These are phyloP conservation scores for Tautogolabrus adspersus DNA, from an alignment of 2,113 vertebrate genomes.

Conservation along the genomic window DNA sequence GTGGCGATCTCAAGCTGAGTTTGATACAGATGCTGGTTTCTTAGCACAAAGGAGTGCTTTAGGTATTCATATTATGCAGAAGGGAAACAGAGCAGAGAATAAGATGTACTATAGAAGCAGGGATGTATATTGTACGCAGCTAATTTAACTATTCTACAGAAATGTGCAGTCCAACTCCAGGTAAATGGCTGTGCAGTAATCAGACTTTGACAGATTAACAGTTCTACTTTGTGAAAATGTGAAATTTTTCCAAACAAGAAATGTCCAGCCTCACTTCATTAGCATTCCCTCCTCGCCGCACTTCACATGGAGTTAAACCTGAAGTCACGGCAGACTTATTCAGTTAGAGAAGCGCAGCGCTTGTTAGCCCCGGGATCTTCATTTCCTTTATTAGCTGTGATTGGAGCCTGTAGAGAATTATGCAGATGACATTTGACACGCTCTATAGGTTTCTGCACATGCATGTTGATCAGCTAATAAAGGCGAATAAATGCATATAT, in stretches of 20 bases:
- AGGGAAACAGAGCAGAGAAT: not conserved
- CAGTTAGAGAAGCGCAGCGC: conserved; percentile 13
- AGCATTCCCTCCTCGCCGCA: not conserved
- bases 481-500: conserved; percentile 39
- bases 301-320: conserved; percentile 22
- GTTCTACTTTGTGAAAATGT: not conserved
- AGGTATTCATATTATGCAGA: not conserved
- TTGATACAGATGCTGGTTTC: conserved; percentile 1
- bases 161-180: not conserved
- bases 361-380: conserved; percentile 36
- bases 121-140: not conserved
- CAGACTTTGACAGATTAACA: not conserved
- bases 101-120: not conserved
- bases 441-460: conserved; percentile 24
- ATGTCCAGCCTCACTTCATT: not conserved
- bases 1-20: not conserved
- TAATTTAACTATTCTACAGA: not conserved
- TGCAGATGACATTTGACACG: conserved; percentile 31
- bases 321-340: conserved; percentile 12
- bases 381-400: conserved; percentile 57
- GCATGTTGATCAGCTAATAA: conserved; percentile 64
- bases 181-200: not conserved
- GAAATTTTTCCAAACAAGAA: not conserved
- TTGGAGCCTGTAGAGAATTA: conserved; percentile 42
- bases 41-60: not conserved